Evolutionary conservation across 2,888 invertebrate species (phyloP).

Genomic region (Odontocolon sp.): DNA sequence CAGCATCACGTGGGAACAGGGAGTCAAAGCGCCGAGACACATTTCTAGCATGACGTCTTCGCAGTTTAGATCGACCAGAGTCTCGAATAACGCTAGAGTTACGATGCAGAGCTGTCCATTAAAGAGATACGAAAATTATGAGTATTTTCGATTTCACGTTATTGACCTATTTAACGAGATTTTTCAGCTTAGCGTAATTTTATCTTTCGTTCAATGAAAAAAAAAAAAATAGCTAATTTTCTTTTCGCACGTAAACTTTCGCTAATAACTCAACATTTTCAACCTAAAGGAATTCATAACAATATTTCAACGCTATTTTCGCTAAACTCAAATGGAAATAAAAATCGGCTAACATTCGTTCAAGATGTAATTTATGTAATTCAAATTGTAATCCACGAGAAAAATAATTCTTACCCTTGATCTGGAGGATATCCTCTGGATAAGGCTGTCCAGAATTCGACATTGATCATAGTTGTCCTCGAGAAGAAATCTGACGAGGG

Average conservation of each 20-base stretch:
- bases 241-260: no score
- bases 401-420: conserved; percentile 85
- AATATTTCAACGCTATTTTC: not conserved
- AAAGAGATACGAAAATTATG: no score
- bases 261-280: no score
- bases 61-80: conserved; percentile 94
- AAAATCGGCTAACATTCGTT: conserved; percentile 11
- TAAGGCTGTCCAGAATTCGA: conserved; percentile 90
- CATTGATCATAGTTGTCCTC: conserved; percentile 92
- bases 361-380: not conserved
- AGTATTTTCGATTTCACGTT: no score
- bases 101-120: conserved; percentile 89
- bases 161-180: no score
- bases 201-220: no score
- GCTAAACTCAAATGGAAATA: not conserved
- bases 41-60: conserved; percentile 98
- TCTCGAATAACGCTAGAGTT: conserved; percentile 94
- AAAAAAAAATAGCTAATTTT: no score
- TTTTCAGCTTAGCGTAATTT: no score
- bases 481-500: conserved; percentile 92
- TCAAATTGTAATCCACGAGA: no score
- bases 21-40: conserved; percentile 91
- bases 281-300: conserved; percentile 49
- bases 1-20: conserved; percentile 90
- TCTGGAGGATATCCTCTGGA: conserved; percentile 88